phyloP scores from a whole-genome alignment of 2,888 invertebrate species.

The Pachymerium ferrugineum region DNA sequence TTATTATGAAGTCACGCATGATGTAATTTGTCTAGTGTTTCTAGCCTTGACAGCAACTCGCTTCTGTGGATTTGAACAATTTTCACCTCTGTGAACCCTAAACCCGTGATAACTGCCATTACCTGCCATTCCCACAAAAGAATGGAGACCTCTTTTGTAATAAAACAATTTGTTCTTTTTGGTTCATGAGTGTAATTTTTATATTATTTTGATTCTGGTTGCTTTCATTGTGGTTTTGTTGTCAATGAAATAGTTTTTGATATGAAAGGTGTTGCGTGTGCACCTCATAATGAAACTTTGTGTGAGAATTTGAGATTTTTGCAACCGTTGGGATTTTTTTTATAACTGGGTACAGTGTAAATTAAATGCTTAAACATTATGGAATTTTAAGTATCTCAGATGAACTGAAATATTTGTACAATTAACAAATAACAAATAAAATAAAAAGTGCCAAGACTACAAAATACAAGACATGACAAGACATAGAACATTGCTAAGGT shows the following conservation, averaged over 20 bases:
- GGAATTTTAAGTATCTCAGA: too few species aligned
- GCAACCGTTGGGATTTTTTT: too few species aligned
- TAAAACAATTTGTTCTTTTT: neutral
- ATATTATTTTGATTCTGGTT: too few species aligned
- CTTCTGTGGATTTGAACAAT: conserved; percentile 8
- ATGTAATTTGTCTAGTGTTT: neutral
- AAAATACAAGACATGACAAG: too few species aligned
- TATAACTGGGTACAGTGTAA: too few species aligned
- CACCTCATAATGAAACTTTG: neutral
- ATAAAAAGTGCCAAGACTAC: too few species aligned
- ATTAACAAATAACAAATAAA: too few species aligned
- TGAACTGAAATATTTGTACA: too few species aligned
- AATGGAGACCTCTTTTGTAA: neutral
- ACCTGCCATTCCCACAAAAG: neutral
- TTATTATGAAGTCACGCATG: neutral
- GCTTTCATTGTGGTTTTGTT: too few species aligned
- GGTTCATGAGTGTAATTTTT: neutral
- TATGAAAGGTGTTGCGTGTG: neutral
- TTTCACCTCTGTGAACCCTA: conserved; percentile 1
- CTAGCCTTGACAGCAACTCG: neutral
- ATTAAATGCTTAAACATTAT: too few species aligned
- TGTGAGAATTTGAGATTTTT: neutral
- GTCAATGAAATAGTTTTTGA: too few species aligned
- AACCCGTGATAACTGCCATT: neutral
- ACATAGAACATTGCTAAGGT: too few species aligned